Conservation (phyloP, 2,888 invertebrate species). For the Drosophila tripunctata region DNA sequence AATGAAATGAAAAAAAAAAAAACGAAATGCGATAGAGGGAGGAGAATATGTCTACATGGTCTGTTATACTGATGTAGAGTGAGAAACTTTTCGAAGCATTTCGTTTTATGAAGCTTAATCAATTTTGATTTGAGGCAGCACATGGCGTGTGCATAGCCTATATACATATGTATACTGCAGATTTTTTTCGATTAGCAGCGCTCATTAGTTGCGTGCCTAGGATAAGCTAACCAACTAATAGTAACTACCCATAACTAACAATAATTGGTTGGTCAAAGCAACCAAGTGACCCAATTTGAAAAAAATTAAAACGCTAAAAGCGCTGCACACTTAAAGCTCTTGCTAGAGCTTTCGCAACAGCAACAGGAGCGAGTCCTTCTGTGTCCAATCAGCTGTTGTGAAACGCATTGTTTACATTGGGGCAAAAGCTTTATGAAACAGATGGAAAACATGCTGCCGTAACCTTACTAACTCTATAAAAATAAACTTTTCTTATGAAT, state of each 20-base stretch:
- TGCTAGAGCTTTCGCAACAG: constrained; percentile 23
- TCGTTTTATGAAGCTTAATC: constrained; percentile 41
- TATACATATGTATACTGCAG: too few species aligned
- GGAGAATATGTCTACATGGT: neutral
- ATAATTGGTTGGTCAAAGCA: constrained; percentile 46
- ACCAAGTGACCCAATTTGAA: constrained; percentile 36
- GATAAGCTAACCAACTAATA: constrained; percentile 27
- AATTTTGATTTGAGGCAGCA: constrained; percentile 38
- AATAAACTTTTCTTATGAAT: too few species aligned
- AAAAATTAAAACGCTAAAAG: constrained; percentile 32
- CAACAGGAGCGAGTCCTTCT: constrained; percentile 23
- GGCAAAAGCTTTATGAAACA: too few species aligned
- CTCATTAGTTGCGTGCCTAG: constrained; percentile 38
- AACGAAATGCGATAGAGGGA: constrained; percentile 2
- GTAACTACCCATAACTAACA: constrained; percentile 55
- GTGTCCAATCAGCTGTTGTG: constrained; percentile 46
- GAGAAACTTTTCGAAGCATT: constrained; percentile 5
- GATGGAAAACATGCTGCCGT: too few species aligned
- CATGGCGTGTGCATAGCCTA: constrained; percentile 21
- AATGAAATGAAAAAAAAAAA: constrained; percentile 13
- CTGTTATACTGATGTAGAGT: neutral
- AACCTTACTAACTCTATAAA: too few species aligned
- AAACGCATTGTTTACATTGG: constrained; percentile 36
- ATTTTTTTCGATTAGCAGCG: constrained; percentile 9
- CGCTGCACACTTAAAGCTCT: constrained; percentile 37